Evolutionary conservation across 2,113 vertebrate species (phyloP).

Genomic region (Hippocampus guttulatus): DNA sequence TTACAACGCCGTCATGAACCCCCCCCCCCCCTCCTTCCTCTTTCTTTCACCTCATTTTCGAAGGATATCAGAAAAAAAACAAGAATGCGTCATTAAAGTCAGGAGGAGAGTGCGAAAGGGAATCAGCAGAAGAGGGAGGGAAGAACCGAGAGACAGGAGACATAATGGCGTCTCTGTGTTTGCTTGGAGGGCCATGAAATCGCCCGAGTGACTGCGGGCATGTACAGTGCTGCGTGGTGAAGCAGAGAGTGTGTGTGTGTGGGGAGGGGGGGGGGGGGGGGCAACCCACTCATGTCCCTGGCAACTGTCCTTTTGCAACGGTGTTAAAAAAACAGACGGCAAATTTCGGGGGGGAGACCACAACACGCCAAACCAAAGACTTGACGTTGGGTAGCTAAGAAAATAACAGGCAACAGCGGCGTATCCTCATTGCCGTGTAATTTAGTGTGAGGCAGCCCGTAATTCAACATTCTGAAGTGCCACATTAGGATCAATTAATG

Average conservation of each 20-base stretch:
- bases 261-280: background rate
- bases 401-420: background rate
- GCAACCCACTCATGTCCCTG: background rate
- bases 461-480: background rate
- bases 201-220: slow-evolving; percentile 53
- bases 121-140: slow-evolving; percentile 19
- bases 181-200: slow-evolving; percentile 64
- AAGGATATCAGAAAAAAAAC: slow-evolving; percentile 18
- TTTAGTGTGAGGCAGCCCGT: background rate
- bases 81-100: slow-evolving; percentile 16
- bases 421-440: background rate
- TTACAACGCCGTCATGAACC: slow-evolving; percentile 8
- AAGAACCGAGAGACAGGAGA: slow-evolving; percentile 29
- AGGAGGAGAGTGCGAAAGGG: slow-evolving; percentile 40
- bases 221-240: slow-evolving; percentile 35
- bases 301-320: background rate
- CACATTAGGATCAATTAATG: background rate
- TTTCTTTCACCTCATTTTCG: background rate
- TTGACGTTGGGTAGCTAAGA: background rate
- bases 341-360: background rate
- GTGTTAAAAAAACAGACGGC: background rate
- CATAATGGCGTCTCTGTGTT: slow-evolving; percentile 68
- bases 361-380: background rate
- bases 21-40: no score
- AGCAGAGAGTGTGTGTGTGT: background rate